phyloP scores from a whole-genome alignment of 2,113 vertebrate genomes.

The Rhegmatorhina hoffmannsi region DNA sequence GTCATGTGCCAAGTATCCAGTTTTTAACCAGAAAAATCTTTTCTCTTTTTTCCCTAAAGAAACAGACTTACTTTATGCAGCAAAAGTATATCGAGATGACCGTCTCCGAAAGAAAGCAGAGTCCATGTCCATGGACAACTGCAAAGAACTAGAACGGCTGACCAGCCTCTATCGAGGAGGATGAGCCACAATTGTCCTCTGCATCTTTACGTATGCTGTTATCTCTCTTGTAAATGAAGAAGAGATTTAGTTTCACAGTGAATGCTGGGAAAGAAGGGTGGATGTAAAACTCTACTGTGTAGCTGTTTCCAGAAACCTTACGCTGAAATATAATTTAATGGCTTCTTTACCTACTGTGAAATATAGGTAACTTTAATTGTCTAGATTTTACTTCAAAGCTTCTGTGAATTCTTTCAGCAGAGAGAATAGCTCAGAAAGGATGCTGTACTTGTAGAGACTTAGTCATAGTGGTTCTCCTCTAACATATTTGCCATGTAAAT shows the following conservation, averaged over 20 bases:
- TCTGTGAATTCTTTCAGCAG: slow-evolving; percentile 72
- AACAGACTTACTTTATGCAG: slow-evolving; percentile 93
- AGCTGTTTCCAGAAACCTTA: slow-evolving; percentile 76
- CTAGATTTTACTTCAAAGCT: slow-evolving; percentile 73
- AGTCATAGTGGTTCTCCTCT: slow-evolving; percentile 72
- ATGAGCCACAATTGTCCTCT: slow-evolving; percentile 67
- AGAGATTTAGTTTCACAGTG: slow-evolving; percentile 73
- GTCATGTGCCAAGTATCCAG: not conserved
- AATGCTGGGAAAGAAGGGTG: slow-evolving; percentile 67
- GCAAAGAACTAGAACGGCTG: slow-evolving; percentile 92
- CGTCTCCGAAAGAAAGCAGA: slow-evolving; percentile 92
- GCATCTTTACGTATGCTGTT: not conserved
- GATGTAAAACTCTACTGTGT: slow-evolving; percentile 75
- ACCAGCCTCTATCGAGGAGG: slow-evolving; percentile 91
- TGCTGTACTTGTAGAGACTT: slow-evolving; percentile 68
- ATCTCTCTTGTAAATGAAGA: slow-evolving; percentile 63
- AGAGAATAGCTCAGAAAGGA: slow-evolving; percentile 70
- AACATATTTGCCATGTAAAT: slow-evolving; percentile 77
- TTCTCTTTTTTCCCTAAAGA: slow-evolving; percentile 73
- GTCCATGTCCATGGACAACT: slow-evolving; percentile 94
- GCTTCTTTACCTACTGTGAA: slow-evolving; percentile 77
- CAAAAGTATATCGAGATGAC: slow-evolving; percentile 94
- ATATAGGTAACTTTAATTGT: slow-evolving; percentile 73
- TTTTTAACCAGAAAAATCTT: not conserved
- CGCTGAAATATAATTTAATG: slow-evolving; percentile 73